These are phyloP conservation scores for Anthoptus insignis DNA, from an alignment of 2,888 invertebrate genomes.

Conservation along the genomic window DNA sequence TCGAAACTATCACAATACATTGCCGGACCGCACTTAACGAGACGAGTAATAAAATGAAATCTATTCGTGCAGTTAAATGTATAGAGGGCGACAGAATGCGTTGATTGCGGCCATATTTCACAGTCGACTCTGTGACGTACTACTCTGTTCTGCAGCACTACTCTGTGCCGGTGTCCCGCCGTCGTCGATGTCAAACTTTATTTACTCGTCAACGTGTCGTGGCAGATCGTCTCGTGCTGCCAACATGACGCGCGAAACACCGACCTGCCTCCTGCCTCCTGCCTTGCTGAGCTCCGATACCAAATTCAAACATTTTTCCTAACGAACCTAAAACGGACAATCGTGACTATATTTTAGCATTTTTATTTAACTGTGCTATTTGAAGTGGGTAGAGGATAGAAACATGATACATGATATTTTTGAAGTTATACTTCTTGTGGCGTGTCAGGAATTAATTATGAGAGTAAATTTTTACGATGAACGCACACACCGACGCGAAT, in stretches of 20 bases:
- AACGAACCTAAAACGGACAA: slow-evolving; percentile 12
- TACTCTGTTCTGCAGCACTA: slow-evolving; percentile 23
- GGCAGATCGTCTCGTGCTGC: slow-evolving; percentile 20
- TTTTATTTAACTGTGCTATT: not conserved
- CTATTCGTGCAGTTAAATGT: slow-evolving; percentile 57
- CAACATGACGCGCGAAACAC: slow-evolving; percentile 27
- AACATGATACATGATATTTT: no score
- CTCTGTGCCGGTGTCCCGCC: slow-evolving; percentile 25
- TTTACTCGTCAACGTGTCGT: slow-evolving; percentile 35
- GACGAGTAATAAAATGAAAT: slow-evolving; percentile 66
- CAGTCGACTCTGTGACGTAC: slow-evolving; percentile 34
- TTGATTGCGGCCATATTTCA: slow-evolving; percentile 70
- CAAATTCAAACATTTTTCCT: slow-evolving; percentile 16
- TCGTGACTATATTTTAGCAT: not conserved
- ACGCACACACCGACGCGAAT: no score
- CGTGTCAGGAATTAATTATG: no score
- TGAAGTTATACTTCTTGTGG: no score
- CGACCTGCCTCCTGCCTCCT: no score
- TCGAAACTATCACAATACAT: slow-evolving; percentile 51
- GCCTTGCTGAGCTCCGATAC: slow-evolving; percentile 7
- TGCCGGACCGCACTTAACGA: slow-evolving; percentile 56
- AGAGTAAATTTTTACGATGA: no score
- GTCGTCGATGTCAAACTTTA: slow-evolving; percentile 35
- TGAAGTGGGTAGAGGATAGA: no score
- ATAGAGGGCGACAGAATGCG: slow-evolving; percentile 54